Evolutionary conservation across 2,113 vertebrate species (phyloP).

Genomic region (Corapipo altera): DNA sequence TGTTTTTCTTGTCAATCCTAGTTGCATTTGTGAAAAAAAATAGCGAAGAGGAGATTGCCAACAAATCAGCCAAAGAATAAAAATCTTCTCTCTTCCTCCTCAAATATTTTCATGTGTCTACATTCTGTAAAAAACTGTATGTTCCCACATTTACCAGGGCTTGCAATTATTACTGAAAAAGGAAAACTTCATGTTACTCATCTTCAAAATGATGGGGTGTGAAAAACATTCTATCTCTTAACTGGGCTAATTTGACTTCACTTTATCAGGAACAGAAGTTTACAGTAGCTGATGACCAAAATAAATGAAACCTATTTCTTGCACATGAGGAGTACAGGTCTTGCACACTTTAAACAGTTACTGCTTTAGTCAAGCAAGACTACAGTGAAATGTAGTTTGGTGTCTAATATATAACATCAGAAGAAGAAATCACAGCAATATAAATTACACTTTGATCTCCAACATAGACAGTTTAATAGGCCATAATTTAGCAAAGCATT

Average conservation of each 20-base stretch:
- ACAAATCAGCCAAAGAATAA: not conserved
- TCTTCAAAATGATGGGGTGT: not conserved
- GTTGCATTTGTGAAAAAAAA: not conserved
- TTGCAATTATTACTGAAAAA: not conserved
- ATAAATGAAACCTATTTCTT: not conserved
- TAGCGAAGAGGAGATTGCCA: not conserved
- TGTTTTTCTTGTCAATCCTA: slow-evolving; percentile 5
- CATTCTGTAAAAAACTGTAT: not conserved
- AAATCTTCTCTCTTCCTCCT: not conserved
- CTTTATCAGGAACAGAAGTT: not conserved
- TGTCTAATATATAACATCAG: not conserved
- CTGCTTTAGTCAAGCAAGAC: not conserved
- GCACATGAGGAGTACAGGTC: not conserved
- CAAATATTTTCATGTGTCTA: not conserved
- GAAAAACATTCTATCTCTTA: not conserved
- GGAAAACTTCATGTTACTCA: not conserved
- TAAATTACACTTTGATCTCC: slow-evolving; percentile 44
- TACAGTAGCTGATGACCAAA: not conserved
- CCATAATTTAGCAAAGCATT: slow-evolving; percentile 32
- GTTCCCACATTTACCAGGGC: not conserved
- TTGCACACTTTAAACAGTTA: not conserved
- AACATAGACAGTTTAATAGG: slow-evolving; percentile 1
- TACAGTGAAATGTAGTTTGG: not conserved
- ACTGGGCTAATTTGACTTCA: not conserved
- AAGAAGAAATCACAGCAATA: not conserved